Evolutionary conservation across 2,113 vertebrate species (phyloP), one percentile per base, ranked within the genome.

Genomic region (Sinocyclocheilus grahami): DNA sequence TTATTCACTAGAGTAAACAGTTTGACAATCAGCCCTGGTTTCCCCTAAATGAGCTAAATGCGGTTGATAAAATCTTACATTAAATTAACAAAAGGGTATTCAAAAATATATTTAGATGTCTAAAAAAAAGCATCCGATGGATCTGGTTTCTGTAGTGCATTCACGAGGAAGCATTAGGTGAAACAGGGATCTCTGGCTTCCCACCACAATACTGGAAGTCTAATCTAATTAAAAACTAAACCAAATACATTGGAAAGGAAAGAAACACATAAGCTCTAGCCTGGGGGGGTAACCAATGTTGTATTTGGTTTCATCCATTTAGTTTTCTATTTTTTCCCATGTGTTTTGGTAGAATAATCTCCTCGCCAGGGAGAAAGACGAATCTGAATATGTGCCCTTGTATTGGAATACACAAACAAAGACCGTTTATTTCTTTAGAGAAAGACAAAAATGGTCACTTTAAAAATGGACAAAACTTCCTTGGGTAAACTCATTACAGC

Each of bases 401-500:
- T 88, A 90, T 85, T 89, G 85, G 80, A 76, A 77, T 75, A 78
- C 86, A 86, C 88, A 84, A 46, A 82, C 86, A 84, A 86, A 86
- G 87, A 88, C 78, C 89, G 92, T 94, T 93, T 93, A 93, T 92
- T 94, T 86, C 85, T 93, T 92, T 84, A 79, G 84, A 88, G 85
- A 65, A 88, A 92, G 89, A 91, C 88, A 92, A 92, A 72, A 93
- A 93, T 90, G 92, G 82, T 91, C 65, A 62, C 85, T 89, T 90
- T 90, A 91, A 92, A 93, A 90, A 92, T 85, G 84, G 89, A 86
- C 84, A 86, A 87, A 86, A 88, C 91, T 90, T 93, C 89, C 88
- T 92, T 58, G 55, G 89, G 88, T 91, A 92, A 94, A 87, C 88
- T 91, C 78, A 92, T 93, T 87, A 91, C 37, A 65, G 71, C 9